Percentiles rank a stretch among this genome's conserved stretches.
Conservation (phyloP, 1,140 invertebrate species). For the Sogatella furcifera region DNA sequence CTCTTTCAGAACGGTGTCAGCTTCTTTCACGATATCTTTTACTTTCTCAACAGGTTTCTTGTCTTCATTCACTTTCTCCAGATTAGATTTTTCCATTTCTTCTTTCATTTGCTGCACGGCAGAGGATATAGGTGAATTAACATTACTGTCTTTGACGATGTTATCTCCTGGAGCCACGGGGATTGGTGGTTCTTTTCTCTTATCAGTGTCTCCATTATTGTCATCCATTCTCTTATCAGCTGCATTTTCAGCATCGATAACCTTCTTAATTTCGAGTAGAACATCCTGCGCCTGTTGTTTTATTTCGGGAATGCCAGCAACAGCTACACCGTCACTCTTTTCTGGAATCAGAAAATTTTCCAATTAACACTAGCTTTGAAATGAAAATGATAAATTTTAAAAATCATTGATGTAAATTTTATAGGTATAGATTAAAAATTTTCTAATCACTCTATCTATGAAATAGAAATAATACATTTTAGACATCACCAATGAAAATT, state of each 20-base stretch:
- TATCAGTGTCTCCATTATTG: conserved; percentile 21
- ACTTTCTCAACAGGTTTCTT: conserved; percentile 5
- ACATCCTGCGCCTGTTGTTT: conserved; percentile 1
- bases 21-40: conserved; percentile 27
- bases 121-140: neutral
- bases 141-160: conserved; percentile 4
- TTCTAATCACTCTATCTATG: too few species aligned
- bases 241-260: neutral
- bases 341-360: conserved; percentile 6
- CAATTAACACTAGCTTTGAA: neutral
- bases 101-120: conserved; percentile 3
- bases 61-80: neutral
- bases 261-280: neutral
- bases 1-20: conserved; percentile 32
- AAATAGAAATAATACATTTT: too few species aligned
- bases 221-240: too few species aligned
- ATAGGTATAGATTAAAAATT: too few species aligned
- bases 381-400: too few species aligned
- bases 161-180: conserved; percentile 34
- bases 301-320: conserved; percentile 9
- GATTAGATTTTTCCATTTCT: conserved; percentile 5
- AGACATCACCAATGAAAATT: too few species aligned
- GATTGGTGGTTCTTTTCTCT: conserved; percentile 40
- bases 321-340: conserved; percentile 11
- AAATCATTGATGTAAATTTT: too few species aligned